Conservation (phyloP, 2,888 invertebrate genomes). For the Microctonus hyperodae region DNA sequence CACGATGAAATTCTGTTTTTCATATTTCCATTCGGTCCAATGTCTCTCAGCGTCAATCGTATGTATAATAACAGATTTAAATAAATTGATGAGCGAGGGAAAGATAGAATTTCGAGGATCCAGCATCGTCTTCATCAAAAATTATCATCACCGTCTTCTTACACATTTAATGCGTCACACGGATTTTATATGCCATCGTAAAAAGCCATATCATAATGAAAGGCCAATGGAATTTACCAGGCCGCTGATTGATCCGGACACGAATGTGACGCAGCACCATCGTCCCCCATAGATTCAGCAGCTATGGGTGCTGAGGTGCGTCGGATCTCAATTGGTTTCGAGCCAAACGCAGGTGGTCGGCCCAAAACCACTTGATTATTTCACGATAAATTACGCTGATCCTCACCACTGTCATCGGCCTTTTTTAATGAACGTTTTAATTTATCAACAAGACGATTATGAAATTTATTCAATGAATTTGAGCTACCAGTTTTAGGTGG, state of each 20-base stretch:
- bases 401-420: conserved; percentile 66
- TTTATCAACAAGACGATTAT: conserved; percentile 81
- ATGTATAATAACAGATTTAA: background rate
- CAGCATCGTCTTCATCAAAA: conserved; percentile 14
- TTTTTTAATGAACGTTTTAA: conserved; percentile 75
- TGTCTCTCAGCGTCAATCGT: conserved; percentile 1
- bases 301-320: conserved; percentile 57
- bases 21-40: background rate
- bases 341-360: conserved; percentile 56
- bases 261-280: conserved; percentile 48
- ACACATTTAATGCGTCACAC: background rate
- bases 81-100: background rate
- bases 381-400: conserved; percentile 62
- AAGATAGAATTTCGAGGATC: conserved; percentile 6
- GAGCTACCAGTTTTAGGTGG: conserved; percentile 69
- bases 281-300: conserved; percentile 36
- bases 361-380: conserved; percentile 59
- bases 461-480: conserved; percentile 77
- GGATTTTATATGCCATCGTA: background rate
- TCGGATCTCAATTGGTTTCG: conserved; percentile 60
- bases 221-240: conserved; percentile 43
- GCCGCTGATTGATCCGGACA: conserved; percentile 54
- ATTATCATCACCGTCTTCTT: background rate
- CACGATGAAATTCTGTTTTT: background rate
- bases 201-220: background rate